Evolutionary conservation across 2,797 vertebrate genomes (phyloP), one percentile per base, ranked within the genome.

Genomic region (Rachycentron canadum): DNA sequence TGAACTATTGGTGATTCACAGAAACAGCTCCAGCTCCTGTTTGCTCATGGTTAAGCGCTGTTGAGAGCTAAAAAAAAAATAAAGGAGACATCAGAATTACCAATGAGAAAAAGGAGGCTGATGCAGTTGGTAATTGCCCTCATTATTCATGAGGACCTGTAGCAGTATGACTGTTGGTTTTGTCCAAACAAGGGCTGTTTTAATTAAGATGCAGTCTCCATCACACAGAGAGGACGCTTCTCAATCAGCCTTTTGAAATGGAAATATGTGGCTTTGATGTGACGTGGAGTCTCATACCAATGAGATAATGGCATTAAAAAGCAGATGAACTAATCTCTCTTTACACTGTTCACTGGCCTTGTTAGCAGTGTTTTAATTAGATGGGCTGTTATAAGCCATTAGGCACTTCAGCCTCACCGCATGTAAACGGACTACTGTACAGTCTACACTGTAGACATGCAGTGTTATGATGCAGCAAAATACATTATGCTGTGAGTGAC

Each of bases 201-300:
- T 73, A 71, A 84, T 68, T 69, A 49, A 75, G 62, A 78, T 66
- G 55, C 71, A 12, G 47, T 47, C 53, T 58, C 50, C 28, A 30
- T 70, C 23, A 38, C 26, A 25, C 9, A 28, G 34, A 53, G 59
- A 38, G 56, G 58, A 25, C 43, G 16, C 49, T 61, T 53, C 70
- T 53, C 62, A 52, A 23, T 65, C 34, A 53, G 41, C 40, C 78
- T 64, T 83, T 78, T 84, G 60, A 88, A 79, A 83, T 82, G 76
- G 69, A 83, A 87, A 84, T 87, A 62, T 52, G 36, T 65, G 67
- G 52, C 82, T 83, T 82, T 84, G 81, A 77, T 85, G 71, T 61
- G 64, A 65, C 81, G 72, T 67, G 47, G 38, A 69, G 45, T 71
- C 56, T 76, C 70, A 74, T 67, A 76, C 61, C 47, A 78, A 78